A percentile compares a stretch with the other conserved stretches of the same genome.
phyloP scores from a whole-genome alignment of 2,888 invertebrate genomes.

The Parnassius glacialis region DNA sequence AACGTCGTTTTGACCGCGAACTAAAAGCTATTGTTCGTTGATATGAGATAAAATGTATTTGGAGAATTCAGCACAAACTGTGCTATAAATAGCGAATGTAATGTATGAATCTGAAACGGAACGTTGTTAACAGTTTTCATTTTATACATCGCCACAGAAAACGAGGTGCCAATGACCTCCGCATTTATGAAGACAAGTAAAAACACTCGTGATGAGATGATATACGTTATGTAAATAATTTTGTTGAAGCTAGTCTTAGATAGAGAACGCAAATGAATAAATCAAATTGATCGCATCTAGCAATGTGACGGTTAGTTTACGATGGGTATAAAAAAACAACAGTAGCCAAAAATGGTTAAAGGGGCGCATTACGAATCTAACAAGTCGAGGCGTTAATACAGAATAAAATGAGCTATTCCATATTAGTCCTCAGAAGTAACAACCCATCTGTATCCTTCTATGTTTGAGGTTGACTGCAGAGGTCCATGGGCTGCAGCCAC shows the following conservation, averaged over 20 bases:
- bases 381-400: too few relatives aligned
- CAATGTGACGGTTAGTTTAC: too few relatives aligned
- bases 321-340: too few relatives aligned
- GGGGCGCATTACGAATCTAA: too few relatives aligned
- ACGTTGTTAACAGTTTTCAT: constrained; percentile 16
- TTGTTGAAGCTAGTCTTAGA: constrained; percentile 1
- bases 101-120: constrained; percentile 9
- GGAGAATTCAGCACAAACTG: background rate
- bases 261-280: constrained; percentile 4
- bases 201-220: constrained; percentile 9
- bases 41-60: constrained; percentile 4
- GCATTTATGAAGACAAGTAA: constrained; percentile 23
- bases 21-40: constrained; percentile 5
- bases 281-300: constrained; percentile 7
- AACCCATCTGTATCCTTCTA: too few relatives aligned
- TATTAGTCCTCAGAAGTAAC: too few relatives aligned
- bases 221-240: constrained; percentile 24
- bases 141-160: constrained; percentile 12
- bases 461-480: too few relatives aligned
- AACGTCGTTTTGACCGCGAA: constrained; percentile 14
- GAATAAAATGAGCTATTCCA: too few relatives aligned
- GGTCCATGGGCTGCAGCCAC: too few relatives aligned
- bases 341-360: too few relatives aligned
- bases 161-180: constrained; percentile 27
- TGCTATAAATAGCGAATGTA: constrained; percentile 6